phyloP scores from a whole-genome alignment of 2,797 vertebrate genomes.

The Microctenopoma stevenorrisi region DNA sequence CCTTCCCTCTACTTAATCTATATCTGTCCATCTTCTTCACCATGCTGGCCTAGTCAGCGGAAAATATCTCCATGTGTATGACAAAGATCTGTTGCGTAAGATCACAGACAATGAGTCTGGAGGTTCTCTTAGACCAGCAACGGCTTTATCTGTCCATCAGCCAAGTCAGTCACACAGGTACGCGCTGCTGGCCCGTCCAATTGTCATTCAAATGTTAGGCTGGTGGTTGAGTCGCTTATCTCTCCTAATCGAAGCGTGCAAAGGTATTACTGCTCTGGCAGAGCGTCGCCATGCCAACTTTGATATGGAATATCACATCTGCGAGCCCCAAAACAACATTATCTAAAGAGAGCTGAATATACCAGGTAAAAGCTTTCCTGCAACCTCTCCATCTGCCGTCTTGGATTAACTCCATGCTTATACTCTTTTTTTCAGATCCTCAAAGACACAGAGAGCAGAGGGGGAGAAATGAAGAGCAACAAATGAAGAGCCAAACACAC shows the following conservation, averaged over 20 bases:
- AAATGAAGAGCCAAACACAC: conserved; percentile 79
- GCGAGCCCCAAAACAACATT: conserved; percentile 64
- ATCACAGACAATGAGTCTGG: conserved; percentile 29
- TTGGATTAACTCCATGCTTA: conserved; percentile 59
- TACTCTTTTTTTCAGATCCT: conserved; percentile 34
- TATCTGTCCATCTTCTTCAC: conserved; percentile 26
- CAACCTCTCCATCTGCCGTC: conserved; percentile 53
- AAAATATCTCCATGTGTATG: conserved; percentile 21
- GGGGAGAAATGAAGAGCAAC: conserved; percentile 4
- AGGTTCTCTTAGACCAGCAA: conserved; percentile 39
- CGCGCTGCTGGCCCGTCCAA: conserved; percentile 22
- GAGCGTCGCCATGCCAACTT: conserved; percentile 52
- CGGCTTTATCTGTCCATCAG: conserved; percentile 54
- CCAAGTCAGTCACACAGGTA: conserved; percentile 34
- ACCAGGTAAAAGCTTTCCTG: conserved; percentile 44
- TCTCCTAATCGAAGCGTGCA: conserved; percentile 61
- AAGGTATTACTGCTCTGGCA: conserved; percentile 66
- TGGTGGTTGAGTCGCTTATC: conserved; percentile 69
- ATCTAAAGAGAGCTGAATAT: conserved; percentile 66
- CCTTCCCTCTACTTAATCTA: not conserved
- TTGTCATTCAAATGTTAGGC: conserved; percentile 64
- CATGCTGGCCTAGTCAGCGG: conserved; percentile 13
- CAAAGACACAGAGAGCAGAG: conserved; percentile 32
- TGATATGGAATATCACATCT: conserved; percentile 76
- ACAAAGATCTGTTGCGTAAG: conserved; percentile 53